These are phyloP conservation scores for Hippocampus mohnikei DNA, from an alignment of 2,113 vertebrate species.

Conservation along the genomic window DNA sequence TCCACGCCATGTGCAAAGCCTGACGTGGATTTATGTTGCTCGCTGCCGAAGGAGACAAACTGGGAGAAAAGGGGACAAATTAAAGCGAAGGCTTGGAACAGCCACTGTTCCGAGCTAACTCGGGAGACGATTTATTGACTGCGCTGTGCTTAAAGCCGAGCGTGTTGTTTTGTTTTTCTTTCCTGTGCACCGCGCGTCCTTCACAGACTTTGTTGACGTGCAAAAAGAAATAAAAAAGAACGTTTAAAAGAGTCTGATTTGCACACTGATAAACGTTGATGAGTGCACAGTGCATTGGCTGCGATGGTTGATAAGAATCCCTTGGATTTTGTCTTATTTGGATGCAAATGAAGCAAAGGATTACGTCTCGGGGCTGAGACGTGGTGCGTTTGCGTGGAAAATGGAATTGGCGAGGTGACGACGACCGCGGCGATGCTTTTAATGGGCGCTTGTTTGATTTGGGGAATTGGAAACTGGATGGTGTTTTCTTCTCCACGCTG, in stretches of 20 bases:
- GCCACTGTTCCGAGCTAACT: slow-evolving; percentile 43
- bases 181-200: slow-evolving; percentile 51
- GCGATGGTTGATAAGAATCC: slow-evolving; percentile 62
- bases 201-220: slow-evolving; percentile 63
- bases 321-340: slow-evolving; percentile 60
- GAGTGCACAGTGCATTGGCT: slow-evolving; percentile 34
- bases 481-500: slow-evolving; percentile 28
- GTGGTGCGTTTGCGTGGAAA: slow-evolving; percentile 48
- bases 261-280: slow-evolving; percentile 34
- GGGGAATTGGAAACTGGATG: slow-evolving; percentile 68
- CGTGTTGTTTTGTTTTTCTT: slow-evolving; percentile 38
- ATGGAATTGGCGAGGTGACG: slow-evolving; percentile 56
- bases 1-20: slow-evolving; percentile 31
- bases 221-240: not conserved
- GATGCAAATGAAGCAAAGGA: slow-evolving; percentile 73
- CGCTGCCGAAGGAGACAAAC: slow-evolving; percentile 48
- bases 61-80: slow-evolving; percentile 42
- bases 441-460: slow-evolving; percentile 75
- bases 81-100: slow-evolving; percentile 44
- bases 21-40: slow-evolving; percentile 59
- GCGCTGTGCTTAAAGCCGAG: slow-evolving; percentile 51
- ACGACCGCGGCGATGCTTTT: slow-evolving; percentile 36
- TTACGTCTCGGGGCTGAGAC: slow-evolving; percentile 61
- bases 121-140: slow-evolving; percentile 58
- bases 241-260: slow-evolving; percentile 14